Percentiles rank a stretch among this genome's conserved stretches.
Conservation (phyloP, 2,888 invertebrate genomes). For the Steinernema hermaphroditum region DNA sequence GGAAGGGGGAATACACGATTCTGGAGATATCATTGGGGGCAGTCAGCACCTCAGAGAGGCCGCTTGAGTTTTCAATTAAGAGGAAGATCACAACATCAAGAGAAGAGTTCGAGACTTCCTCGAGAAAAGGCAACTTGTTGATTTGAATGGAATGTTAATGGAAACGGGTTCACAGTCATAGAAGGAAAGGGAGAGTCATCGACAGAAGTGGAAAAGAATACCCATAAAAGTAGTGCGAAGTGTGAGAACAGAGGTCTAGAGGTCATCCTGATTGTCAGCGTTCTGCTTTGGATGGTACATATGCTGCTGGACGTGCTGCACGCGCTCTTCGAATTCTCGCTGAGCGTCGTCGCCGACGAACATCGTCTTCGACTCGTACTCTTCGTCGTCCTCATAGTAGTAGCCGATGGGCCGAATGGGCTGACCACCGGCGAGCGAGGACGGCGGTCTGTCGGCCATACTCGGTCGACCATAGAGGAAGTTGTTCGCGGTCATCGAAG, state of each 20-base stretch:
- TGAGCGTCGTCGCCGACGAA: constrained; percentile 50
- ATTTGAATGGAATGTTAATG: constrained; percentile 21
- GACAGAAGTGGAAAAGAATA: constrained; percentile 9
- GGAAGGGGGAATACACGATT: neutral
- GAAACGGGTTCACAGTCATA: constrained; percentile 15
- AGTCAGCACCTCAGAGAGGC: neutral
- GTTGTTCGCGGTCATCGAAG: constrained; percentile 41
- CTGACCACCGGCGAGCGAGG: constrained; percentile 40
- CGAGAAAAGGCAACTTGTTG: neutral
- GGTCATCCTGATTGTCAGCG: constrained; percentile 30
- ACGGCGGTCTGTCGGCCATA: constrained; percentile 36
- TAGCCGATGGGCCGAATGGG: constrained; percentile 61
- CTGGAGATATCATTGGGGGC: neutral
- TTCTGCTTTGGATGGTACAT: constrained; percentile 57
- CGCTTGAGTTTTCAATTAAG: neutral
- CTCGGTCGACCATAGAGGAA: constrained; percentile 49
- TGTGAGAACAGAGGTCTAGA: constrained; percentile 4
- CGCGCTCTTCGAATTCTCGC: constrained; percentile 50
- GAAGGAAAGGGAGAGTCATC: neutral
- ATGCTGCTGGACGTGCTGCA: constrained; percentile 61
- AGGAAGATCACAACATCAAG: neutral
- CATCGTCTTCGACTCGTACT: constrained; percentile 60
- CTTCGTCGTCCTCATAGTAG: constrained; percentile 66
- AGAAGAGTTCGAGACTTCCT: neutral
- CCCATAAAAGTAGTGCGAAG: constrained; percentile 26